phyloP scores from a whole-genome alignment of 1,140 invertebrate species.

The Diabrotica virgifera region DNA sequence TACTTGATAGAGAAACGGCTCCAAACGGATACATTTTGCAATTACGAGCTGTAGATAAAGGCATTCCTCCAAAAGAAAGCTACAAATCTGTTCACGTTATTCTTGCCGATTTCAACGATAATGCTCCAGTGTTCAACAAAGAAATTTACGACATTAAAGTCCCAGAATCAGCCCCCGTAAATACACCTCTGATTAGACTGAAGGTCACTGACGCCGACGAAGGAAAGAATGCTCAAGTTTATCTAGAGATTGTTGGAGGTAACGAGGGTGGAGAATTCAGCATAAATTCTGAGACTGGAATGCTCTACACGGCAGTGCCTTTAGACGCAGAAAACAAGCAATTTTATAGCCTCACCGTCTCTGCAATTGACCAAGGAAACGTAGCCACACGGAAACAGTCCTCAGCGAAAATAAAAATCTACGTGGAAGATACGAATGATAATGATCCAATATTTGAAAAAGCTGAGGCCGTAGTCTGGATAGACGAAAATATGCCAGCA shows the following conservation, averaged over 20 bases:
- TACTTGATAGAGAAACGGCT: constrained; percentile 72
- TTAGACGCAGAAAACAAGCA: constrained; percentile 88
- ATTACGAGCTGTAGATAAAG: constrained; percentile 78
- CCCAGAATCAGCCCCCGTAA: constrained; percentile 82
- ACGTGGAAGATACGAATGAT: constrained; percentile 86
- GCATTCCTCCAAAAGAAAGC: constrained; percentile 71
- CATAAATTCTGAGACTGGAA: constrained; percentile 83
- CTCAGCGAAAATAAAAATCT: constrained; percentile 85
- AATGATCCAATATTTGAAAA: constrained; percentile 86
- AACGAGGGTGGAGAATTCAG: constrained; percentile 87
- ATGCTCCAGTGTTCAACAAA: constrained; percentile 82
- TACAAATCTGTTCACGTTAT: constrained; percentile 74
- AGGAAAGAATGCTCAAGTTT: constrained; percentile 78
- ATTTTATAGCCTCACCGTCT: constrained; percentile 87
- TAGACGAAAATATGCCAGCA: constrained; percentile 85
- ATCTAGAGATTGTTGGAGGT: constrained; percentile 86
- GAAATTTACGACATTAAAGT: constrained; percentile 86
- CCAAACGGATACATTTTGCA: constrained; percentile 84
- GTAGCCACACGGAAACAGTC: constrained; percentile 79
- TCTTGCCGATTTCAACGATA: constrained; percentile 80
- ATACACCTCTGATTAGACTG: constrained; percentile 82
- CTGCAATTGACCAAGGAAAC: constrained; percentile 85
- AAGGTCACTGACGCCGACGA: constrained; percentile 83
- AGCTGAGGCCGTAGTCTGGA: constrained; percentile 60
- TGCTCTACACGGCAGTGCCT: constrained; percentile 78